These are phyloP conservation scores for Prionailurus viverrinus DNA, from an alignment of 2,113 vertebrate genomes.

Conservation along the genomic window DNA sequence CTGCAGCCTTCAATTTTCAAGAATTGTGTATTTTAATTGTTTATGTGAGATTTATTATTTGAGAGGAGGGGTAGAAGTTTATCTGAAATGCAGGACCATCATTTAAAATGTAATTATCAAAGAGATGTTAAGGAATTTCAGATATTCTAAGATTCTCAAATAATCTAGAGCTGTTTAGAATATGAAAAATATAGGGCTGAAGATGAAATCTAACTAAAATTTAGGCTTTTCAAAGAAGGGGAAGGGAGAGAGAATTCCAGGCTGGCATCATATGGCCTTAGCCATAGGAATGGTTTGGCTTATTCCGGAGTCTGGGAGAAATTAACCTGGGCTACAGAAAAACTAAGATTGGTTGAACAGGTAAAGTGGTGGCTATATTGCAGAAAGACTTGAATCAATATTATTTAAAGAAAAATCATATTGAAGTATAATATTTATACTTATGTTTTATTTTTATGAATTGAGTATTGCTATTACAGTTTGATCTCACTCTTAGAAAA, in stretches of 20 bases:
- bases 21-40: not conserved
- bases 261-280: accelerated
- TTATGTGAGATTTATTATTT: not conserved
- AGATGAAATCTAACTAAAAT: not conserved
- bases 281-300: not conserved
- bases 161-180: not conserved
- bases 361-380: not conserved
- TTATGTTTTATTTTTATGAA: conserved; percentile 32
- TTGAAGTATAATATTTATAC: not conserved
- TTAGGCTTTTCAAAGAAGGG: not conserved
- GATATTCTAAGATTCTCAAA: not conserved
- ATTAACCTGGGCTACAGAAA: not conserved
- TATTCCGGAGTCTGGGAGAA: not conserved
- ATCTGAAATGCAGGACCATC: not conserved
- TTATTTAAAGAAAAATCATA: not conserved
- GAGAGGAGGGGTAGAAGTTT: not conserved
- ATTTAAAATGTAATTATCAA: conserved; percentile 35
- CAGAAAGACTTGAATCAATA: not conserved
- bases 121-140: not conserved
- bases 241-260: not conserved
- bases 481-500: not conserved
- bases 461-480: conserved; percentile 38
- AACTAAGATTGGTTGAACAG: not conserved
- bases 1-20: not conserved
- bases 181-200: not conserved